Base-by-base conservation (phyloP, 2,888 invertebrate genomes). In the Dasysyrphus albostriatus region DNA sequence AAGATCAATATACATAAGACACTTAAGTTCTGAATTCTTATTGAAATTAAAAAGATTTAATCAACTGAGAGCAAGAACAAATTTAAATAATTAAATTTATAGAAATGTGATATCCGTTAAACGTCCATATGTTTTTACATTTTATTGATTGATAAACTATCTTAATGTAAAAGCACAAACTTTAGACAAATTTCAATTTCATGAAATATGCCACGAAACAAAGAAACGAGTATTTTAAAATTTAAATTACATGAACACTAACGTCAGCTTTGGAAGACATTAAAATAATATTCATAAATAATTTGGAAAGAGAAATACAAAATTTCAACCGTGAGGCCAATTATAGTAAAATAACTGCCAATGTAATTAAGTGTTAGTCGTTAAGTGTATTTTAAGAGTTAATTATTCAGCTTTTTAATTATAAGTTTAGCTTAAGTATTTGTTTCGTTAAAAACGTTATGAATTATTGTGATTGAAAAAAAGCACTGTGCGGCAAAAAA, bases 1-100 rank as follows among this genome's bases (percentile, higher is more conserved):
- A 69, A 95, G 95, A 0, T 92, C 93, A 4, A 65, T 91, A 65
- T 79, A 91, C 42, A 88, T 91, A 76, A 89, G 91, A 37, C 90
- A 91, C 75, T 88, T 91, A 5, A 90, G 91, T n/a, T 91, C 92
- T 0, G 84, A 90, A 58, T 91, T 90, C 79, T 56, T 93, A 14
- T 77, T 91, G 65, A 90, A 90, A 44, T 89, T 91, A 3, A 90
- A 90, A 82, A 88, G 91, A 5, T 79, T 90, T n/a, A 58, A 65
- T 39, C 79, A 77, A 14, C 7, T 54, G 0, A 58, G 1, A 74
- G 14, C 10, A 34, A n/a, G n/a, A 29, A 10, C 14, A 24, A 24
- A 42, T 7, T 42, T 29, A 42, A 19, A 12, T 32, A 56, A 44
- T 32, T 37, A 12, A 65, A 65, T 42, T 29, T 14, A 29, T n/a